phyloP scores from a whole-genome alignment of 2,888 invertebrate species.

The Nemurella pictetii region DNA sequence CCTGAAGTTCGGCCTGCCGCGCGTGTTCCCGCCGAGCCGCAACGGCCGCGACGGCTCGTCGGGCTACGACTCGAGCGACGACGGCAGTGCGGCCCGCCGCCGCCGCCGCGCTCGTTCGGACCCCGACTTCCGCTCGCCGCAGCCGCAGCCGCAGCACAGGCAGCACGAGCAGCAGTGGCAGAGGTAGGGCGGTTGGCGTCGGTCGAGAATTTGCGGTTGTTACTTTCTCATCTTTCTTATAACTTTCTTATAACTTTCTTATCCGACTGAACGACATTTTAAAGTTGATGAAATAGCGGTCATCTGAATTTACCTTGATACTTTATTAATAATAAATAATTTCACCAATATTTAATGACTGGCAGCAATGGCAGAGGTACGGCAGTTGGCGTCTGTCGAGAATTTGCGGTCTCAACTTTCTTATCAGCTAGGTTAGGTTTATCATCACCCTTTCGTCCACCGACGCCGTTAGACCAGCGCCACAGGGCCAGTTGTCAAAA shows the following conservation, averaged over 20 bases:
- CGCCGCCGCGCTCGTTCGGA: constrained; percentile 70
- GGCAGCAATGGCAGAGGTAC: background rate
- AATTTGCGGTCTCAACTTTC: too few species aligned
- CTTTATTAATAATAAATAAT: too few species aligned
- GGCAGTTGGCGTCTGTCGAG: background rate
- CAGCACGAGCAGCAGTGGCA: background rate
- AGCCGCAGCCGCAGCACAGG: constrained; percentile 37
- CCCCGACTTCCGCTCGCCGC: constrained; percentile 53
- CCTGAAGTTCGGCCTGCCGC: constrained; percentile 88
- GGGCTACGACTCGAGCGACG: constrained; percentile 89
- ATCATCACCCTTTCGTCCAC: too few species aligned
- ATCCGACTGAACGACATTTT: too few species aligned
- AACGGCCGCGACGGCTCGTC: constrained; percentile 80
- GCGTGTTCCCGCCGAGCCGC: constrained; percentile 84
- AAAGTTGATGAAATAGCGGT: too few species aligned
- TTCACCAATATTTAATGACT: too few species aligned
- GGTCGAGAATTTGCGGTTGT: background rate
- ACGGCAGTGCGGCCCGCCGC: constrained; percentile 48
- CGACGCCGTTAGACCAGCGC: too few species aligned
- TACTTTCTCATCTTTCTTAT: too few species aligned
- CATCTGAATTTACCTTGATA: too few species aligned
- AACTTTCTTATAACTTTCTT: too few species aligned
- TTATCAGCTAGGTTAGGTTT: too few species aligned
- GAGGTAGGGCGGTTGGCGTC: background rate
- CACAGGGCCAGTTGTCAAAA: too few species aligned